A percentile compares a stretch with the other conserved stretches of the same genome.
These are phyloP conservation scores for Halcyon leucocephala DNA, from an alignment of 2,797 vertebrate genomes.

Conservation along the genomic window DNA sequence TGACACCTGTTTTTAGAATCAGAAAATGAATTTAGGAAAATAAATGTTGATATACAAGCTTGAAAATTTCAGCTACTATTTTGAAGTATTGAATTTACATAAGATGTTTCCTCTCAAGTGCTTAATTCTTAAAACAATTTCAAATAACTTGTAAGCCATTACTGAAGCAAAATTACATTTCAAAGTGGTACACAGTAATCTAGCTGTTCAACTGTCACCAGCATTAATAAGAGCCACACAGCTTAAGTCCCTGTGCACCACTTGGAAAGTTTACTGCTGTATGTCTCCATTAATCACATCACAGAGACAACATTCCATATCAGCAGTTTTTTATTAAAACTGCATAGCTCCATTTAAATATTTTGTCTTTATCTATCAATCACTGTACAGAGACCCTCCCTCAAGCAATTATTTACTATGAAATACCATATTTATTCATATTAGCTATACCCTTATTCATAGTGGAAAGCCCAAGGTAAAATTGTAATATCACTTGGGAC, in stretches of 20 bases:
- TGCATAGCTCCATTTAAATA: neutral
- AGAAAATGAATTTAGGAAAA: neutral
- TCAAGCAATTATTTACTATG: slow-evolving; percentile 1
- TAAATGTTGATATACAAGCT: neutral
- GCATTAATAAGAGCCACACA: neutral
- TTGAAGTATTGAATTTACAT: neutral
- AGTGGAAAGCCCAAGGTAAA: neutral
- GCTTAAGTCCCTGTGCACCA: neutral
- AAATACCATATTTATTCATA: slow-evolving; percentile 4
- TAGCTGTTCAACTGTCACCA: neutral
- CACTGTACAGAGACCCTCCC: neutral
- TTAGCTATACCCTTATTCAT: neutral
- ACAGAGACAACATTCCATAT: neutral
- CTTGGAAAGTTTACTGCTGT: neutral
- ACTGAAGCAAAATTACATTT: neutral
- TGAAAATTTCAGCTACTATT: neutral
- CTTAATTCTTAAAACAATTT: neutral
- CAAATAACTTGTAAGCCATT: neutral
- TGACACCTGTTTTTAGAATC: neutral
- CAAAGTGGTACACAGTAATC: neutral
- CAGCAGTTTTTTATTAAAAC: neutral
- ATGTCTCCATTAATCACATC: neutral
- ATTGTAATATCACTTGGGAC: neutral
- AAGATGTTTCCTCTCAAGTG: neutral
- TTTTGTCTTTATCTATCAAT: neutral